Conservation (phyloP, 2,888 invertebrate species). For the Eupithecia insigniata region DNA sequence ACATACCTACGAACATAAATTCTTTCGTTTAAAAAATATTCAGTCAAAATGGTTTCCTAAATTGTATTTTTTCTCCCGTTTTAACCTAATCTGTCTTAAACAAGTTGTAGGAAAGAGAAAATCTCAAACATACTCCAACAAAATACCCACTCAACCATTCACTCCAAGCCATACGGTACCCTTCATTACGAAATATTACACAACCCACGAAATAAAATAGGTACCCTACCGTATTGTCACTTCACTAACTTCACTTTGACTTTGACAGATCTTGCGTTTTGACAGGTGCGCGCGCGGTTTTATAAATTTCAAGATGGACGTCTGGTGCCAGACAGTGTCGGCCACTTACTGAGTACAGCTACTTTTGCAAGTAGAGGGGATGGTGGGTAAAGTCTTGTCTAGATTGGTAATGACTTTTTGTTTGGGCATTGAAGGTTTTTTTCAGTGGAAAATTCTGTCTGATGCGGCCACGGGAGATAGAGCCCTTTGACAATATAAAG, state of each 20-base stretch:
- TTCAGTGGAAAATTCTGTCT: neutral
- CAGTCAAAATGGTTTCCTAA: neutral
- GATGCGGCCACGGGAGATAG: neutral
- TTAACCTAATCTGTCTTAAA: neutral
- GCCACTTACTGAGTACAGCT: slow-evolving; percentile 37
- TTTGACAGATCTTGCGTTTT: slow-evolving; percentile 38
- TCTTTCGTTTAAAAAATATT: neutral
- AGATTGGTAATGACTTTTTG: slow-evolving; percentile 23
- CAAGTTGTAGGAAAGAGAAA: slow-evolving; percentile 11
- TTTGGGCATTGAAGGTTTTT: neutral
- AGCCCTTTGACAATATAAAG: neutral
- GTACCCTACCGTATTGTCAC: slow-evolving; percentile 41
- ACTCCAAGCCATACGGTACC: slow-evolving; percentile 34
- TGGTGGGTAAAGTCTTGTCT: slow-evolving; percentile 29
- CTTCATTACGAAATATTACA: slow-evolving; percentile 44
- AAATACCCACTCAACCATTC: slow-evolving; percentile 6
- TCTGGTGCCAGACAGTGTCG: slow-evolving; percentile 18
- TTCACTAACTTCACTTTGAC: slow-evolving; percentile 39
- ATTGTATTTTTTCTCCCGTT: neutral
- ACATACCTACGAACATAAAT: neutral
- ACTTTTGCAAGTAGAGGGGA: slow-evolving; percentile 21
- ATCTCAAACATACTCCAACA: neutral
- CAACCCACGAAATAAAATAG: slow-evolving; percentile 29
- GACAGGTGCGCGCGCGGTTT: slow-evolving; percentile 41
- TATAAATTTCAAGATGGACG: slow-evolving; percentile 30